Evolutionary conservation across 2,113 vertebrate genomes (phyloP).

Genomic region (Hassar affinis): DNA sequence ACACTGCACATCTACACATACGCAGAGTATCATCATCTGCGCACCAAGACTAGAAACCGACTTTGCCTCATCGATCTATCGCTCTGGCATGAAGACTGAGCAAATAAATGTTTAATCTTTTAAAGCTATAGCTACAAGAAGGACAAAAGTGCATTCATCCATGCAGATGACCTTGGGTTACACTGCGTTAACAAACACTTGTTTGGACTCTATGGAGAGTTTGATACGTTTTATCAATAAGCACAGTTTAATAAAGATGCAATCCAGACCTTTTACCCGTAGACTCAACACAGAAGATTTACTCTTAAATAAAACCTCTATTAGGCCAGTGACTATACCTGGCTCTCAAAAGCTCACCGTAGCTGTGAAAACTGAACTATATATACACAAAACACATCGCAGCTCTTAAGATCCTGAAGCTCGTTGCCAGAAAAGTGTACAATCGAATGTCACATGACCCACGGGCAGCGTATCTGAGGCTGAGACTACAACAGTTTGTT

Average conservation of each 20-base stretch:
- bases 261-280: not conserved
- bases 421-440: not conserved
- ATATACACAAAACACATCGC: not conserved
- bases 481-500: not conserved
- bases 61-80: too few species aligned
- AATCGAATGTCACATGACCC: not conserved
- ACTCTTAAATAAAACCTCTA: not conserved
- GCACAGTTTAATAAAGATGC: not conserved
- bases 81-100: not conserved
- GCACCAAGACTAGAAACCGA: not conserved
- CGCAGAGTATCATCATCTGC: not conserved
- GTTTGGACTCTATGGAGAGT: not conserved
- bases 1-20: not conserved
- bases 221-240: not conserved
- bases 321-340: not conserved
- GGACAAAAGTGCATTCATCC: slow-evolving; percentile 1
- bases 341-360: not conserved
- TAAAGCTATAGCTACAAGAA: not conserved
- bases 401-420: not conserved
- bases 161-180: slow-evolving; percentile 1
- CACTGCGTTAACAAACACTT: slow-evolving; percentile 9
- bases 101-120: slow-evolving; percentile 12
- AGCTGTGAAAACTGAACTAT: not conserved
- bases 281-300: not conserved
- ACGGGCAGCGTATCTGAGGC: not conserved